These are phyloP conservation scores for Anableps anableps DNA, from an alignment of 2,797 vertebrate species.

Conservation along the genomic window DNA sequence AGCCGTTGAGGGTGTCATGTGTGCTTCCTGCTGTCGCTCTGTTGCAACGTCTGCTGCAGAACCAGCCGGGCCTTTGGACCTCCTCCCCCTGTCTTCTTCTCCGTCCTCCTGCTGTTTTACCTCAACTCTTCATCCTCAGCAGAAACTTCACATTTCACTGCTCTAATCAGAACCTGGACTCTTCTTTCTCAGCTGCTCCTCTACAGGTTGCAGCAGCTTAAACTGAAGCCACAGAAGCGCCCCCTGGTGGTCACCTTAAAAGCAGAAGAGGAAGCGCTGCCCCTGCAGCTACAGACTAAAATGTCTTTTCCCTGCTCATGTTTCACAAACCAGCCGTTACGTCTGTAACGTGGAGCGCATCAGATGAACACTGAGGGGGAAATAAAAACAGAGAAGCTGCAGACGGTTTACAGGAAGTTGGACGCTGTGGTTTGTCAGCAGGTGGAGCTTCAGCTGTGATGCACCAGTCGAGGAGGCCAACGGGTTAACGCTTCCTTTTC, in stretches of 20 bases:
- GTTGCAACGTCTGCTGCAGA: conserved; percentile 47
- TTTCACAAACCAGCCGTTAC: not conserved
- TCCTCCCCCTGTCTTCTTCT: not conserved
- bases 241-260: not conserved
- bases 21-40: conserved; percentile 60
- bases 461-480: not conserved
- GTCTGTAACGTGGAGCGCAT: not conserved
- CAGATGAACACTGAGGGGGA: not conserved
- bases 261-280: not conserved
- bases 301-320: not conserved
- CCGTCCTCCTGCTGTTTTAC: not conserved
- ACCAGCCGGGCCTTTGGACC: not conserved
- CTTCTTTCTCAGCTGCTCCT: not conserved
- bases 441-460: not conserved
- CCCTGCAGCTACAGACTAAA: not conserved
- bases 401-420: not conserved
- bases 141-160: not conserved
- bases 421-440: not conserved
- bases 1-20: conserved; percentile 48
- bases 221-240: not conserved
- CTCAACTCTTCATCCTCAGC: not conserved
- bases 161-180: not conserved
- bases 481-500: not conserved
- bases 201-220: not conserved
- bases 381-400: not conserved